phyloP scores from a whole-genome alignment of 2,113 vertebrate species.

The Ictidomys tridecemlineatus region DNA sequence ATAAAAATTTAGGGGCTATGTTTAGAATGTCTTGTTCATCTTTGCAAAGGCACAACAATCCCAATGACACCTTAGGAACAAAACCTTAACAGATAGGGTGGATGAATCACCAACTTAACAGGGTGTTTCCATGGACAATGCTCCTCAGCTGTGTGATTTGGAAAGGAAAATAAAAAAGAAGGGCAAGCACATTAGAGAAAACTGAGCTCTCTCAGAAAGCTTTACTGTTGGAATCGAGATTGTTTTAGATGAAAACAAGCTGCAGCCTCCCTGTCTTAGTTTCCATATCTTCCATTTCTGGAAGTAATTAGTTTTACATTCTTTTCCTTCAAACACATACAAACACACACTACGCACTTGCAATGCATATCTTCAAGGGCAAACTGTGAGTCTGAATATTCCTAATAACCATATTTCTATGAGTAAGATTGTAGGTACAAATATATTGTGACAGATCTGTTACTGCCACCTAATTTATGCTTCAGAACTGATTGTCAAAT shows the following conservation, averaged over 20 bases:
- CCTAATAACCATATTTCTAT: constrained; percentile 54
- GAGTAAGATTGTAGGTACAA: constrained; percentile 30
- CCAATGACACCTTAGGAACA: constrained; percentile 47
- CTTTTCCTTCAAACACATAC: background rate
- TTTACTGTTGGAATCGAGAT: background rate
- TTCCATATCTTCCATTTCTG: constrained; percentile 38
- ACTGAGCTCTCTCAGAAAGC: background rate
- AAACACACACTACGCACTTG: background rate
- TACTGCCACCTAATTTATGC: background rate
- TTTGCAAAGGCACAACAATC: constrained; percentile 42
- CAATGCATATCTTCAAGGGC: background rate
- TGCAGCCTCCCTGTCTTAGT: background rate
- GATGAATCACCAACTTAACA: background rate
- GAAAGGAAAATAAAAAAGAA: background rate
- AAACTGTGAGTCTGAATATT: background rate
- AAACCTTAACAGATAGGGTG: constrained; percentile 14
- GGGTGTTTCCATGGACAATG: constrained; percentile 55
- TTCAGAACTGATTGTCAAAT: constrained; percentile 27
- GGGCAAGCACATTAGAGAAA: constrained; percentile 23
- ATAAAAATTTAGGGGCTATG: constrained; percentile 13
- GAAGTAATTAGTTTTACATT: constrained; percentile 24
- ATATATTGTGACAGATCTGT: constrained; percentile 57
- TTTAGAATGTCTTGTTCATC: constrained; percentile 62
- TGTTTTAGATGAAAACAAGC: constrained; percentile 40
- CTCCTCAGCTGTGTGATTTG: constrained; percentile 57